Conservation (phyloP, 2,888 invertebrate species). For the Netelia fuscicornis region DNA sequence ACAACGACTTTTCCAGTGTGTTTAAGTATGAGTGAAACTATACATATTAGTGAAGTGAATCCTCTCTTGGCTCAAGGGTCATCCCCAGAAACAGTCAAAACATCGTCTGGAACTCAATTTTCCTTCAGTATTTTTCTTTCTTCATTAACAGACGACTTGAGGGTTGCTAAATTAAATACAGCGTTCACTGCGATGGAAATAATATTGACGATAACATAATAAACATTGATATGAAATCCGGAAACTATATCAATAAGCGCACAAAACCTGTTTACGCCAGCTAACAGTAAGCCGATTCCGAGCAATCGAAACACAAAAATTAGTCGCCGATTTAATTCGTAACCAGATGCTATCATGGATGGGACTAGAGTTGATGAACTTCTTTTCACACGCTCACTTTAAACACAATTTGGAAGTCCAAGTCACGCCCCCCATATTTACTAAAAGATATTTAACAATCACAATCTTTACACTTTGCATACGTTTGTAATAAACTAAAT, state of each 20-base stretch:
- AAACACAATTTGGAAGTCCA: no score
- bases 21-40: slow-evolving; percentile 65
- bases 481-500: no score
- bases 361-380: no score
- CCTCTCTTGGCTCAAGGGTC: slow-evolving; percentile 67
- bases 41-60: slow-evolving; percentile 67
- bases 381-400: no score
- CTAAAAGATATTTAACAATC: no score
- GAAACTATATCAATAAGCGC: slow-evolving; percentile 58
- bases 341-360: no score
- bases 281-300: neutral
- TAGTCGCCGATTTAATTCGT: no score
- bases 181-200: slow-evolving; percentile 46
- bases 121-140: neutral
- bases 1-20: slow-evolving; percentile 58
- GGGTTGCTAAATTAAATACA: slow-evolving; percentile 29
- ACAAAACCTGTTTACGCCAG: slow-evolving; percentile 60
- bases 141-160: slow-evolving; percentile 5
- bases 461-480: no score
- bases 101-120: slow-evolving; percentile 34
- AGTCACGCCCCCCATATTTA: no score
- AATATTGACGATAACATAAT: slow-evolving; percentile 13
- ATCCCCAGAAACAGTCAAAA: slow-evolving; percentile 63
- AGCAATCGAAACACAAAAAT: no score
- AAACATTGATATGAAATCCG: slow-evolving; percentile 31